phyloP scores from a whole-genome alignment of 1,140 invertebrate species.

The Magallana ariakensis region DNA sequence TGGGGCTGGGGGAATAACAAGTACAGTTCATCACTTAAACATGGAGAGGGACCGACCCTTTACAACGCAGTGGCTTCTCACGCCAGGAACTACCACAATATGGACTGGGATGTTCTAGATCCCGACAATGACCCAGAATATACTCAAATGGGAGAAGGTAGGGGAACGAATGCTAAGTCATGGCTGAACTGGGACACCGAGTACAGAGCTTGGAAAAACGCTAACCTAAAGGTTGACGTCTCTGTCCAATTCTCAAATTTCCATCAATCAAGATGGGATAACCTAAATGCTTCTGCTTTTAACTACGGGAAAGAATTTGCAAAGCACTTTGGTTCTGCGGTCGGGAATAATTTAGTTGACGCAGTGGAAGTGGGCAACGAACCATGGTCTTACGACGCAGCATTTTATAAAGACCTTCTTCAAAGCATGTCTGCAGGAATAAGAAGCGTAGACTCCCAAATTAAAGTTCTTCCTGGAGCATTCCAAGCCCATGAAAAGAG shows the following conservation, averaged over 20 bases:
- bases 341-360: constrained; percentile 61
- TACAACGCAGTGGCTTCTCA: constrained; percentile 65
- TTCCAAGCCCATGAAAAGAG: constrained; percentile 64
- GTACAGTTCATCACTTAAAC: constrained; percentile 52
- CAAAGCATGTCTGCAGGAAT: constrained; percentile 64
- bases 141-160: constrained; percentile 58
- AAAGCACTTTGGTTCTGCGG: constrained; percentile 63
- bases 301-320: constrained; percentile 65
- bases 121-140: constrained; percentile 63
- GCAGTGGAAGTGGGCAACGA: constrained; percentile 70
- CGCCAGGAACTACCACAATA: constrained; percentile 69
- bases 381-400: constrained; percentile 68
- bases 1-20: constrained; percentile 69
- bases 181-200: constrained; percentile 72
- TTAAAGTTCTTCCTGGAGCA: constrained; percentile 64
- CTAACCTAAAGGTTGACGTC: constrained; percentile 60
- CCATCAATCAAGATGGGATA: constrained; percentile 58
- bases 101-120: constrained; percentile 66
- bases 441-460: constrained; percentile 55
- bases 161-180: constrained; percentile 63
- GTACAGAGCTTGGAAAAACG: constrained; percentile 61
- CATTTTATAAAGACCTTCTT: constrained; percentile 64
- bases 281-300: constrained; percentile 55
- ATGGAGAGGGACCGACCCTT: constrained; percentile 57
- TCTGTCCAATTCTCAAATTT: constrained; percentile 67